These are phyloP conservation scores for Drosophila kanapiae DNA, from an alignment of 1,140 invertebrate genomes.

Conservation along the genomic window DNA sequence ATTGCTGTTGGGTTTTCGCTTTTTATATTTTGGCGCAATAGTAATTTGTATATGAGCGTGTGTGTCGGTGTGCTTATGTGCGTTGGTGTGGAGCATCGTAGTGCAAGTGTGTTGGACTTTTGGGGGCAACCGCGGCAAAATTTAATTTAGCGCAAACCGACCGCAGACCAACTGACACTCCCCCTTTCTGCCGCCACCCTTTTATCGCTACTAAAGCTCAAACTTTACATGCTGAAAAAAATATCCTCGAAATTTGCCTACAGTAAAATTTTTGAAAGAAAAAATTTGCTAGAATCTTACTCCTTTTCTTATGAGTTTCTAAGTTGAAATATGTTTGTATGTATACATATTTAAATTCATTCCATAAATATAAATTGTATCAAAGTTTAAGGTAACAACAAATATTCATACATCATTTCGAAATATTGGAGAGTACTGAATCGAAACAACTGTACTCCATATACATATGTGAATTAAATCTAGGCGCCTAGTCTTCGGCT, in stretches of 20 bases:
- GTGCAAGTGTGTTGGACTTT: constrained; percentile 49
- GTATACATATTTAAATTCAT: too few relatives aligned
- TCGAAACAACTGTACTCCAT: background rate
- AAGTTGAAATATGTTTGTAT: too few relatives aligned
- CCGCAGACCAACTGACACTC: constrained; percentile 75
- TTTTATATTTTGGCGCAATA: constrained; percentile 44
- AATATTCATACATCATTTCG: too few relatives aligned
- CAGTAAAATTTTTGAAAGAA: background rate
- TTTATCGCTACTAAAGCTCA: background rate
- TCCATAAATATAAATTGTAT: too few relatives aligned
- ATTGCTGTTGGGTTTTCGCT: constrained; percentile 27
- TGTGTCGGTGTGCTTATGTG: background rate
- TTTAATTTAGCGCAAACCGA: constrained; percentile 82
- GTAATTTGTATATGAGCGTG: constrained; percentile 36
- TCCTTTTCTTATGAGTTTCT: background rate
- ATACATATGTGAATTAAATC: background rate
- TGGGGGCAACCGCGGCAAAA: constrained; percentile 65
- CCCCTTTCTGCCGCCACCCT: constrained; percentile 1
- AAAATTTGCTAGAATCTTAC: too few relatives aligned
- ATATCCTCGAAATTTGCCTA: background rate
- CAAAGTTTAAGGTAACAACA: too few relatives aligned
- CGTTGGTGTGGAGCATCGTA: constrained; percentile 12
- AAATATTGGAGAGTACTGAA: too few relatives aligned
- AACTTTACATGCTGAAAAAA: background rate
- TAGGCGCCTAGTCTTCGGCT: background rate